phyloP scores from a whole-genome alignment of 2,113 vertebrate species.

The Empidonax alnorum region DNA sequence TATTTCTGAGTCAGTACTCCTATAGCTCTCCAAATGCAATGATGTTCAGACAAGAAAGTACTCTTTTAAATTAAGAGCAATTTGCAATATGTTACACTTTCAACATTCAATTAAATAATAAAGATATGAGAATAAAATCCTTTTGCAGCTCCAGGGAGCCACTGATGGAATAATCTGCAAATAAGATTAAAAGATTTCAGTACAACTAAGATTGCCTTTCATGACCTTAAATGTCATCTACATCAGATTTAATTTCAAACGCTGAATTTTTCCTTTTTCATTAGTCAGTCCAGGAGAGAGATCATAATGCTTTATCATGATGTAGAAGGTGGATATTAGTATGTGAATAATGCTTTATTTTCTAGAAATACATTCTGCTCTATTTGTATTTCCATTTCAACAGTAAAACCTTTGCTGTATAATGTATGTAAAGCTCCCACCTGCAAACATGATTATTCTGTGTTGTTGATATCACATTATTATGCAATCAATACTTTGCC shows the following conservation, averaged over 20 bases:
- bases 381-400: conserved; percentile 3
- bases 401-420: neutral
- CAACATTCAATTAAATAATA: conserved; percentile 72
- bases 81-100: conserved; percentile 49
- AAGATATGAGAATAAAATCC: conserved; percentile 72
- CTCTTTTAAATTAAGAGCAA: conserved; percentile 51
- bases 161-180: conserved; percentile 72
- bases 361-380: neutral
- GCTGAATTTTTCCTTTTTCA: conserved; percentile 35
- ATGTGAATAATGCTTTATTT: neutral
- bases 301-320: neutral
- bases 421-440: conserved; percentile 12
- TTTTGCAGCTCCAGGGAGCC: conserved; percentile 58
- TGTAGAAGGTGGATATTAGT: neutral
- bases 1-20: conserved; percentile 41
- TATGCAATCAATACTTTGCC: conserved; percentile 42
- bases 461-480: neutral
- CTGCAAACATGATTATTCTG: conserved; percentile 46
- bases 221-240: conserved; percentile 67
- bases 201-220: conserved; percentile 68
- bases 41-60: conserved; percentile 27
- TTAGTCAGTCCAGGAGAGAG: conserved; percentile 18
- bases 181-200: conserved; percentile 76
- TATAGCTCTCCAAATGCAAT: neutral
- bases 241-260: conserved; percentile 61